phyloP scores from a whole-genome alignment of 1,140 invertebrate species.

The Diuraphis noxia region DNA sequence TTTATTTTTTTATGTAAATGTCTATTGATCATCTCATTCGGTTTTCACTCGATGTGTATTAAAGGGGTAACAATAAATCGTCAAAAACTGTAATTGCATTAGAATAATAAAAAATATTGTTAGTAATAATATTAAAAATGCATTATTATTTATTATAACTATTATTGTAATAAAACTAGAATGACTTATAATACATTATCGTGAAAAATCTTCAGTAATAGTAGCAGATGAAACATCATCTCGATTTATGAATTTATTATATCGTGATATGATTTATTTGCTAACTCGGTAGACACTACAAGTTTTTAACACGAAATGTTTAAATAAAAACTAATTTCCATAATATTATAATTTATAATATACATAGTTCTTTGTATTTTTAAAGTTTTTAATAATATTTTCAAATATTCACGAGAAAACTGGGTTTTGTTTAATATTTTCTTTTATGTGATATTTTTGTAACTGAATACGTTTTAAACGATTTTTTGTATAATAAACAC shows the following conservation, averaged over 20 bases:
- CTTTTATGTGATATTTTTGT: background rate
- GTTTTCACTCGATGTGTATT: background rate
- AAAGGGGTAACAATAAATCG: too few species aligned
- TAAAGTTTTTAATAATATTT: background rate
- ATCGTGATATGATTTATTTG: background rate
- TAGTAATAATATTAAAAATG: background rate
- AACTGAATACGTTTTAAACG: background rate
- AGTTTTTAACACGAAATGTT: background rate
- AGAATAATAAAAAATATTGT: background rate
- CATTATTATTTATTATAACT: too few species aligned
- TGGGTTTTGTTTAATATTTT: background rate
- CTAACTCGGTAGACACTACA: background rate
- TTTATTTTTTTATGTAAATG: background rate
- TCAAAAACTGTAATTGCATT: background rate
- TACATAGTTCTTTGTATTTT: background rate
- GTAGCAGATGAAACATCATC: background rate
- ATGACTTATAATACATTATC: background rate
- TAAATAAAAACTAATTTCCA: slow-evolving; percentile 3
- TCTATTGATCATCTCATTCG: background rate
- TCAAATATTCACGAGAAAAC: background rate
- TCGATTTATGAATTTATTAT: background rate
- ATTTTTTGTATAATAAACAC: background rate
- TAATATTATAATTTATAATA: background rate
- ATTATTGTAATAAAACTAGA: background rate
- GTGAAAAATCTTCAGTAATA: background rate